These are phyloP conservation scores for Macrobrachium nipponense DNA, from an alignment of 1,140 invertebrate species.

Conservation along the genomic window DNA sequence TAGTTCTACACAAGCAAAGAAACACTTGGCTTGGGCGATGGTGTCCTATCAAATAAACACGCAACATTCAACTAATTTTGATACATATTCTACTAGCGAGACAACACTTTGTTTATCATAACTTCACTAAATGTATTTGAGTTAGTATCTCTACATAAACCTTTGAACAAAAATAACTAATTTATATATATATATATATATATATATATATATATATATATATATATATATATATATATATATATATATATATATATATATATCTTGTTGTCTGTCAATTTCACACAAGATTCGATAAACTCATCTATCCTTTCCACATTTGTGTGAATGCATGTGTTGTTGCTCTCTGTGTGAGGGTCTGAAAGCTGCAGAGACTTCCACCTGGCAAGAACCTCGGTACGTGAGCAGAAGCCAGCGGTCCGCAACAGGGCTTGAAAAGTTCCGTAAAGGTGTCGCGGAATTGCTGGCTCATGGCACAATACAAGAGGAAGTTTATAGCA, in stretches of 20 bases:
- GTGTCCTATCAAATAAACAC: too few relatives aligned
- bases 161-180: too few relatives aligned
- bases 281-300: background rate
- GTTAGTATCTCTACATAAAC: too few relatives aligned
- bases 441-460: constrained; percentile 89
- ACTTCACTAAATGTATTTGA: too few relatives aligned
- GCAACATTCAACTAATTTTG: too few relatives aligned
- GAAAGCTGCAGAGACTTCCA: constrained; percentile 30
- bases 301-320: constrained; percentile 6
- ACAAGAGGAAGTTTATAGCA: constrained; percentile 93
- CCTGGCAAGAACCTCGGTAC: constrained; percentile 68
- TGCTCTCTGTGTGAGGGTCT: constrained; percentile 36
- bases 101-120: too few relatives aligned
- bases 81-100: too few relatives aligned
- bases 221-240: too few relatives aligned
- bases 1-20: too few relatives aligned
- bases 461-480: constrained; percentile 93
- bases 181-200: too few relatives aligned
- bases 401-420: constrained; percentile 69
- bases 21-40: too few relatives aligned
- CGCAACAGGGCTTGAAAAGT: constrained; percentile 71
- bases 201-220: too few relatives aligned
- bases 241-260: background rate
- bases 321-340: constrained; percentile 52
- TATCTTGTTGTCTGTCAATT: background rate